phyloP scores from a whole-genome alignment of 2,797 vertebrate species.

The Poecile montanus region DNA sequence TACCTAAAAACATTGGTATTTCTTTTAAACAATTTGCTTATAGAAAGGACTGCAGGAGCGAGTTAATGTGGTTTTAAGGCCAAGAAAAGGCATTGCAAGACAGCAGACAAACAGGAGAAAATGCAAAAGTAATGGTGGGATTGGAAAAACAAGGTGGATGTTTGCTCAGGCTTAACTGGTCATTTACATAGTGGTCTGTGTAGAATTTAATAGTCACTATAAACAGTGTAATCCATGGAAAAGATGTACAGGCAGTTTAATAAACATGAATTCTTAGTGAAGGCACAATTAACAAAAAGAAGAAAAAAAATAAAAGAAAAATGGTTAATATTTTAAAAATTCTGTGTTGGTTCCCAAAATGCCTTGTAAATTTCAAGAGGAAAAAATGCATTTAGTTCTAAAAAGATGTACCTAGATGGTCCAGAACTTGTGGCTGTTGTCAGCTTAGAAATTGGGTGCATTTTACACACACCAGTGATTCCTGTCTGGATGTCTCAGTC shows the following conservation, averaged over 20 bases:
- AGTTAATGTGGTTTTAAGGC: not conserved
- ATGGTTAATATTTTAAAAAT: not conserved
- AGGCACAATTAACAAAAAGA: not conserved
- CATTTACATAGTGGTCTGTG: not conserved
- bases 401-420: rapidly evolving
- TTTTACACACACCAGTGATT: not conserved
- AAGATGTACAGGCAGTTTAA: not conserved
- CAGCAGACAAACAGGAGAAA: not conserved
- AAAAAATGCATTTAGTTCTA: not conserved
- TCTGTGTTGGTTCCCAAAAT: not conserved
- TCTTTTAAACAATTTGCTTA: not conserved
- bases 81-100: not conserved
- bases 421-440: not conserved
- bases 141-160: not conserved
- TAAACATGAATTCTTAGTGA: not conserved
- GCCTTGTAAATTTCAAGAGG: not conserved
- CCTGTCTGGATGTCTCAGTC: not conserved
- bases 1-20: not conserved
- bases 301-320: not conserved
- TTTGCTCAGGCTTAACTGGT: not conserved
- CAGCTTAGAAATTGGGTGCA: not conserved
- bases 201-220: not conserved
- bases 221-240: not conserved
- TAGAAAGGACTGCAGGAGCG: not conserved
- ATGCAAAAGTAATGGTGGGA: not conserved